Evolutionary conservation across 2,113 vertebrate genomes (phyloP), one percentile per base, ranked within the genome.

Genomic region (Thalassarche chlororhynchos): DNA sequence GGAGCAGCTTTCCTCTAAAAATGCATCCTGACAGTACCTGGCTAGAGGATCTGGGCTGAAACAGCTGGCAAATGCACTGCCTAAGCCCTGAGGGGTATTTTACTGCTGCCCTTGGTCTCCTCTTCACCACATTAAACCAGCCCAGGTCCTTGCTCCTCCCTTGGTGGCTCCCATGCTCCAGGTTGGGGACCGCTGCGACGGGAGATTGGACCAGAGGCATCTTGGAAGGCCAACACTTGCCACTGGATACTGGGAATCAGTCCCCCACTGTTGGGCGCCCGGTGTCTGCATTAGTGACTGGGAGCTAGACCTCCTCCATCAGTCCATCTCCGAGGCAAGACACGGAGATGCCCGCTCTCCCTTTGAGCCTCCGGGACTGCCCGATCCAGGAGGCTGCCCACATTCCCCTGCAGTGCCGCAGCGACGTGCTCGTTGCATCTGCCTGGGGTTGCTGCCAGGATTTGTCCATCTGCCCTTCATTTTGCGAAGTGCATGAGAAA

Each of bases 391-490:
- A 36, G 23, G 60, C 44, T 69, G 40, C 68, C 71, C 42, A 5
- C 0, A 2, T 36, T 71, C 18, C 42, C 52, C 79, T 20, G 51
- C 29, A 26, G 54, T 2, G 4, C 44, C 5, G 5, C 42, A 31
- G 61, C 0, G 2, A 57, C 1, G 1, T 29, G n/a, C n/a, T 85
- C 1, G 0, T 26, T 47, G 52, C 34, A 38, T 77, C n/a, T 6
- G 8, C 34, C 47, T 17, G 23, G 38, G 40, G 51, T 12, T 85
- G 70, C 85, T 85, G 78, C 28, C 64, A 78, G 65, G 38, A 26
- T 44, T 40, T 40, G 40, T 86, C 83, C 83, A 57, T 52, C 58
- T 83, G 79, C 49, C 79, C 71, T 80, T 69, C 21, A 4, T 70
- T 74, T 92, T 76, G 71, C 57, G 72, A 83, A 88, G 11, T 6